Percentiles rank a stretch among this genome's conserved stretches.
Conservation (phyloP, 1,140 invertebrate species). For the Ceratitis capitata region DNA sequence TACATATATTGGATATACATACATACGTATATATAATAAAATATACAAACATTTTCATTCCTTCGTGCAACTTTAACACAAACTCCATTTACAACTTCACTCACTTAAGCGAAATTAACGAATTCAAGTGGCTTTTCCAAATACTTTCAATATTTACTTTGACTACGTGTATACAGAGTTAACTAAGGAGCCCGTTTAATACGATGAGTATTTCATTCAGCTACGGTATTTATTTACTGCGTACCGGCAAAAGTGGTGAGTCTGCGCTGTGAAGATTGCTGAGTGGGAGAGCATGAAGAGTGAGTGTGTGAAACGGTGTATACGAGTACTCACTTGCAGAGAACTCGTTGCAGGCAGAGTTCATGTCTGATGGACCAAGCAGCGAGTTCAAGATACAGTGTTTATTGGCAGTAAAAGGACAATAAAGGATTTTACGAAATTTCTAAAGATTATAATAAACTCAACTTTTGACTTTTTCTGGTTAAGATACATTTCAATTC, state of each 20-base stretch:
- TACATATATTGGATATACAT: too few relatives aligned
- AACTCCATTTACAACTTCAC: slow-evolving; percentile 35
- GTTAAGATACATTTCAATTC: too few relatives aligned
- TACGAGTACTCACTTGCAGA: not conserved
- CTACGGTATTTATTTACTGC: not conserved
- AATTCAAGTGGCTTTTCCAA: slow-evolving; percentile 35
- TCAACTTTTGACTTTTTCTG: too few relatives aligned
- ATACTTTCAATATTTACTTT: slow-evolving; percentile 13
- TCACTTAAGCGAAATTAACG: slow-evolving; percentile 37
- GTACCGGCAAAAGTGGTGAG: slow-evolving; percentile 57
- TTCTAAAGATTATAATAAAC: not conserved
- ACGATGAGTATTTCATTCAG: not conserved
- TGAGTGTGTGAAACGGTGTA: not conserved
- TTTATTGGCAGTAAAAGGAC: not conserved
- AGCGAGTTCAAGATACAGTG: not conserved
- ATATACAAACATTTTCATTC: slow-evolving; percentile 28
- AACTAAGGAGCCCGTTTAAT: not conserved
- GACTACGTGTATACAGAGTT: not conserved
- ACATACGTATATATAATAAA: too few relatives aligned
- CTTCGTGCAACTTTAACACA: slow-evolving; percentile 7
- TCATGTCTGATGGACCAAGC: too few relatives aligned
- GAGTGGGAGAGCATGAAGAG: not conserved
- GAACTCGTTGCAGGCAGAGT: not conserved
- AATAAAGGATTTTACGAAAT: not conserved
- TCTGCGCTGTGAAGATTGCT: slow-evolving; percentile 49